phyloP scores from a whole-genome alignment of 2,797 vertebrate genomes.

The Syngnathus acus region DNA sequence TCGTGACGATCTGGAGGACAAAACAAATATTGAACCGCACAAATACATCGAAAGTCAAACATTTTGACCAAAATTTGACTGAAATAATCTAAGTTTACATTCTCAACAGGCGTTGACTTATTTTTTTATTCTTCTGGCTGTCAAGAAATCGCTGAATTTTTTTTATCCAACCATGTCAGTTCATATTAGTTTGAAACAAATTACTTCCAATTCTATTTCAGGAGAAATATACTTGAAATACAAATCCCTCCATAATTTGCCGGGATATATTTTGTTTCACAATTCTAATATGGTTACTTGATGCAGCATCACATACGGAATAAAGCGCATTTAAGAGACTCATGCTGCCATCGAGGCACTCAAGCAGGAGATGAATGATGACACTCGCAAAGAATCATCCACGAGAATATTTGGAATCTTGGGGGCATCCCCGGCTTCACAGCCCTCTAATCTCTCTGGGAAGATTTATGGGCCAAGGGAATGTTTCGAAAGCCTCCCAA shows the following conservation, averaged over 20 bases:
- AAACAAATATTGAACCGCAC: conserved; percentile 12
- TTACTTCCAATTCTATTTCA: not conserved
- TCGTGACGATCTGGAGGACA: conserved; percentile 56
- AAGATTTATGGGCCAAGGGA: conserved; percentile 71
- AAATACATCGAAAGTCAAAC: not conserved
- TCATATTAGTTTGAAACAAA: not conserved
- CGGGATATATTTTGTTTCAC: too few species aligned
- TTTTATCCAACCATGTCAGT: not conserved
- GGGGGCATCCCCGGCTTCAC: conserved; percentile 61
- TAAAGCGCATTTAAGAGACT: not conserved
- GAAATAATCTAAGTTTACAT: too few species aligned
- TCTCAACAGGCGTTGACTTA: not conserved
- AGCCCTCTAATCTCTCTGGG: conserved; percentile 68
- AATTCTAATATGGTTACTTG: not conserved
- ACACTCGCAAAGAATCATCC: conserved; percentile 62
- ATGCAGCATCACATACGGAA: not conserved
- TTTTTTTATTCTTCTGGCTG: not conserved
- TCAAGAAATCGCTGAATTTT: not conserved
- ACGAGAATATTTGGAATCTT: conserved; percentile 75
- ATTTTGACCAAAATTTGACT: not conserved
- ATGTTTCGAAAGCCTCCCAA: conserved; percentile 68
- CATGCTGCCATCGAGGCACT: conserved; percentile 11
- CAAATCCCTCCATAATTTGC: not conserved
- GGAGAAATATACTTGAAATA: not conserved
- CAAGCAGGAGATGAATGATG: conserved; percentile 61